phyloP scores from a whole-genome alignment of 2,797 vertebrate genomes.

The Threskiornis aethiopicus region DNA sequence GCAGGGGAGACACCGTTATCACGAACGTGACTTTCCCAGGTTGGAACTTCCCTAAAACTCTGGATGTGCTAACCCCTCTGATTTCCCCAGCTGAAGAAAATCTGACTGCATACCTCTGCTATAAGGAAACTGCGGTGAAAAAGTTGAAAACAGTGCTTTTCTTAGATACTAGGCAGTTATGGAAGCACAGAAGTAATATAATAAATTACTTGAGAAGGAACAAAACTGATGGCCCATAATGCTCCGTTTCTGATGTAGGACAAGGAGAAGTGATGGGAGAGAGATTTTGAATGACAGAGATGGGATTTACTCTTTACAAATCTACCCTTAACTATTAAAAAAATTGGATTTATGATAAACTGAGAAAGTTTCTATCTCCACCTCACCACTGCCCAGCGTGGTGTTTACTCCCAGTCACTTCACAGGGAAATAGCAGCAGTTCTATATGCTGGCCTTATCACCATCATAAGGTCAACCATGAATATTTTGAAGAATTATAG shows the following conservation, averaged over 20 bases:
- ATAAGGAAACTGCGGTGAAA: neutral
- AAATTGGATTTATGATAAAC: neutral
- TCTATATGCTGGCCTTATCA: neutral
- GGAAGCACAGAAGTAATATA: neutral
- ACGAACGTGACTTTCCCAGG: neutral
- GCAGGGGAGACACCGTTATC: neutral
- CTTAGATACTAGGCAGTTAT: neutral
- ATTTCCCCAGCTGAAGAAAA: neutral
- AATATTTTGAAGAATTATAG: neutral
- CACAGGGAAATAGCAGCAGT: neutral
- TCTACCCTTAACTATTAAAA: neutral
- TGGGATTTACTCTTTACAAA: neutral
- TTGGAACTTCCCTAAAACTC: neutral
- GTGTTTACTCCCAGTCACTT: neutral
- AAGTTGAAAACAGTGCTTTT: neutral
- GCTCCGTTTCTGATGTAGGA: neutral
- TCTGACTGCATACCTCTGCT: neutral
- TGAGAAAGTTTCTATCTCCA: neutral
- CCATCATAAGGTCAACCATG: neutral
- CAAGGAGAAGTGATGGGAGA: neutral
- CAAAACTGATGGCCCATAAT: neutral
- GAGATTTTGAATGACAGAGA: neutral
- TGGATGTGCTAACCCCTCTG: neutral
- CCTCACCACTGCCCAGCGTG: rapidly evolving
- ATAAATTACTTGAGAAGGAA: neutral